A percentile compares a stretch with the other conserved stretches of the same genome.
Conservation (phyloP, 1,140 invertebrate genomes). For the Triops longicaudatus region DNA sequence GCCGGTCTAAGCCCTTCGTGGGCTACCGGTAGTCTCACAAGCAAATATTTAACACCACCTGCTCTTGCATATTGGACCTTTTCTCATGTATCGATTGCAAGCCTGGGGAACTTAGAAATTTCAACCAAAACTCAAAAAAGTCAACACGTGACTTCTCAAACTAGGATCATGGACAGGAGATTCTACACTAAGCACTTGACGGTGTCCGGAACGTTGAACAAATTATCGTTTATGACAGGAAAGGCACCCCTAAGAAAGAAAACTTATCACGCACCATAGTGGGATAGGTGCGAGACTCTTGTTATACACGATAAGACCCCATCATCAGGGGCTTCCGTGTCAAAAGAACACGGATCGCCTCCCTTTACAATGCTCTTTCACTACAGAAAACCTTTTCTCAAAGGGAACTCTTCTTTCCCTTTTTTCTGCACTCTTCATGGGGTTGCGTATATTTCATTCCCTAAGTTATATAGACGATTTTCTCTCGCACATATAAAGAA, state of each 20-base stretch:
- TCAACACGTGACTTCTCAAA: no score
- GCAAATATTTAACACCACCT: neutral
- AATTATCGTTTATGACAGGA: neutral
- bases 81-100: neutral
- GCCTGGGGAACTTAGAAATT: neutral
- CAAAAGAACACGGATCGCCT: neutral
- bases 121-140: no score
- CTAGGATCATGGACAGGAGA: neutral
- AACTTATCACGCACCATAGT: neutral
- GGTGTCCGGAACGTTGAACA: neutral
- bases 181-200: neutral
- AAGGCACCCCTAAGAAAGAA: neutral
- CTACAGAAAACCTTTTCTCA: neutral
- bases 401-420: neutral
- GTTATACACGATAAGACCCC: slow-evolving; percentile 5
- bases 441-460: neutral
- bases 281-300: slow-evolving; percentile 4
- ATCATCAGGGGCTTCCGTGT: slow-evolving; percentile 10
- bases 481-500: neutral
- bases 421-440: neutral
- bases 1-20: neutral
- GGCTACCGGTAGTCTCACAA: neutral
- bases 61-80: neutral
- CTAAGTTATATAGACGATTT: neutral
- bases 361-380: neutral